Percentiles rank a stretch among this genome's conserved stretches.
phyloP scores from a whole-genome alignment of 1,140 invertebrate species.

The Drosophila arizonae region DNA sequence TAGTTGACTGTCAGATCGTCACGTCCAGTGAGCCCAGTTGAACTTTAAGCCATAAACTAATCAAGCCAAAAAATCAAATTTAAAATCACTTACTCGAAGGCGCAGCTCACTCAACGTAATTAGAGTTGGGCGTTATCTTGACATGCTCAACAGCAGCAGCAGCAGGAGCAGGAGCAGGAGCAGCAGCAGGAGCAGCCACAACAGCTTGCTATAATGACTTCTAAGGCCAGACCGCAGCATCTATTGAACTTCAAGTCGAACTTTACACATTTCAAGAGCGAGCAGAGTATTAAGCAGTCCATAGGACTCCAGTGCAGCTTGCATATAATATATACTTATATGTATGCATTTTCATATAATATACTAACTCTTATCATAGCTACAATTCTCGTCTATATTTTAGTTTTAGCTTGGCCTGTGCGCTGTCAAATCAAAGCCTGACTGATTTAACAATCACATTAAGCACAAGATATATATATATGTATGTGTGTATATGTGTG shows the following conservation, averaged over 20 bases:
- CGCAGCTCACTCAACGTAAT: background rate
- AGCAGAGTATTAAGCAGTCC: too few species aligned
- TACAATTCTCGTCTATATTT: background rate
- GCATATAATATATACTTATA: too few species aligned
- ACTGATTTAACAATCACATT: background rate
- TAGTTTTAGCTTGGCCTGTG: background rate
- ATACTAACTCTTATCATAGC: too few species aligned
- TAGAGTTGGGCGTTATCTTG: background rate
- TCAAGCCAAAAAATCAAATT: conserved; percentile 33
- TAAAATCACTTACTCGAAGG: conserved; percentile 17
- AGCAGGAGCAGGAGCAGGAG: too few species aligned
- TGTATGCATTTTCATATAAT: too few species aligned
- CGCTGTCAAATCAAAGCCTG: too few species aligned
- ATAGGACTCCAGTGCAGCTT: too few species aligned
- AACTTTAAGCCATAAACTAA: conserved; percentile 32
- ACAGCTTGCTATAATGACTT: too few species aligned
- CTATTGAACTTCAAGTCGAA: too few species aligned
- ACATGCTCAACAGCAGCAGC: background rate
- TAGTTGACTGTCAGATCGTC: conserved; percentile 70
- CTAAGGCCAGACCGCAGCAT: too few species aligned
- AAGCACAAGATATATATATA: background rate
- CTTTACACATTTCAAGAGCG: too few species aligned
- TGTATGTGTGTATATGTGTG: background rate
- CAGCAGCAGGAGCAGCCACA: too few species aligned
- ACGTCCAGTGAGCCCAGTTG: conserved; percentile 32